These are phyloP conservation scores for Myotis yumanensis DNA, from an alignment of 2,113 vertebrate species.

Conservation along the genomic window DNA sequence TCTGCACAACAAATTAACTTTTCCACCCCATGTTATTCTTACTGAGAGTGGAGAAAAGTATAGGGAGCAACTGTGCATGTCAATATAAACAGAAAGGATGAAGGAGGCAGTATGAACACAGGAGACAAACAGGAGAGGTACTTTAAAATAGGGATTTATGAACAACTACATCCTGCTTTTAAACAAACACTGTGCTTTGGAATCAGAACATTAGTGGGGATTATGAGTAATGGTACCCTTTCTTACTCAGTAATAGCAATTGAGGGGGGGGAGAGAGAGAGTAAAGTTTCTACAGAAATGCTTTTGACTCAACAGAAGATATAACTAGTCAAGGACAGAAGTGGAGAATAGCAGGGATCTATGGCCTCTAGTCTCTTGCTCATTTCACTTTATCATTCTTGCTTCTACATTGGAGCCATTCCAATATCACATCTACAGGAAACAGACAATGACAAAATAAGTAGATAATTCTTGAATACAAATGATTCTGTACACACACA, in stretches of 20 bases:
- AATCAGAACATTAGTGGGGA: neutral
- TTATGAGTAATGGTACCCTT: neutral
- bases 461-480: neutral
- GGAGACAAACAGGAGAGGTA: neutral
- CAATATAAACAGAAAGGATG: neutral
- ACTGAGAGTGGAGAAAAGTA: neutral
- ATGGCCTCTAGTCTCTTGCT: neutral
- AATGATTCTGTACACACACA: neutral
- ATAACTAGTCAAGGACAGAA: neutral
- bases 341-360: neutral
- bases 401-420: neutral
- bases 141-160: neutral
- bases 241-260: neutral
- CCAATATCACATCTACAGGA: neutral
- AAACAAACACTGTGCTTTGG: neutral
- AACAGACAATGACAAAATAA: neutral
- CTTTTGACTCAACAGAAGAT: neutral
- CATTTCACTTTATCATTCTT: neutral
- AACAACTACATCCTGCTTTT: neutral
- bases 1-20: neutral
- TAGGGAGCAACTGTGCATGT: rapidly evolving
- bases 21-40: neutral
- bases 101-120: neutral
- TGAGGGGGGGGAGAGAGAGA: too few relatives aligned
- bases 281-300: neutral